These are phyloP conservation scores for Oppia nitens DNA, from an alignment of 1,140 invertebrate species.

Conservation along the genomic window DNA sequence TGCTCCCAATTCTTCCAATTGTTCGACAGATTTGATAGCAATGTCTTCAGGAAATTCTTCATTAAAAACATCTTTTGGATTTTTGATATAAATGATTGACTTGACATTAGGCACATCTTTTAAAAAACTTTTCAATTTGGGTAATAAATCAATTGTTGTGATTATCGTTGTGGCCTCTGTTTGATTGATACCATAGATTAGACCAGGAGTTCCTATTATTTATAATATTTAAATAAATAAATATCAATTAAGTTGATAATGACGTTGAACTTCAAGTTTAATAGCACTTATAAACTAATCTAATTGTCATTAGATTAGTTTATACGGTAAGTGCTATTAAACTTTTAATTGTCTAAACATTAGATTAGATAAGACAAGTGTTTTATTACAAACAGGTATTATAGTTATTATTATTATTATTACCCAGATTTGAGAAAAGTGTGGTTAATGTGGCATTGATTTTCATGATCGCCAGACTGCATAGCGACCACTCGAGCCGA, in stretches of 20 bases:
- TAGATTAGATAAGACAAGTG: no score
- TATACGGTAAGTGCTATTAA: no score
- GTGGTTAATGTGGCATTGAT: conserved; percentile 26
- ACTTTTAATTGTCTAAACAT: no score
- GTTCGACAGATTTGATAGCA: conserved; percentile 28
- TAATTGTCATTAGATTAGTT: no score
- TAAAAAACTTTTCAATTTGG: conserved; percentile 11
- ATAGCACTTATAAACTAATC: no score
- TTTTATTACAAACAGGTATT: no score
- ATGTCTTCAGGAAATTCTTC: conserved; percentile 44
- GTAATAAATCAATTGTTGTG: conserved; percentile 24
- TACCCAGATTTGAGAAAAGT: conserved; percentile 6
- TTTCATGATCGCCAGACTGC: conserved; percentile 31
- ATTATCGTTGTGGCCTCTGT: conserved; percentile 56
- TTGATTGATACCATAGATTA: conserved; percentile 87
- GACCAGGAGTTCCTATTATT: conserved; percentile 64
- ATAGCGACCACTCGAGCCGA: conserved; percentile 34
- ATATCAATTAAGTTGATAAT: conserved; percentile 37
- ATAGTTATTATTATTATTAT: no score
- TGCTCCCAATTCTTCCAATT: conserved; percentile 4
- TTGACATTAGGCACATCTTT: conserved; percentile 6
- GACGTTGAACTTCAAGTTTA: no score
- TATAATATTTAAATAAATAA: neutral
- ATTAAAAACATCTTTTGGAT: conserved; percentile 22
- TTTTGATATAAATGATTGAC: conserved; percentile 15